Conservation (phyloP, 2,888 invertebrate species). For the Aleiodes alternator region DNA sequence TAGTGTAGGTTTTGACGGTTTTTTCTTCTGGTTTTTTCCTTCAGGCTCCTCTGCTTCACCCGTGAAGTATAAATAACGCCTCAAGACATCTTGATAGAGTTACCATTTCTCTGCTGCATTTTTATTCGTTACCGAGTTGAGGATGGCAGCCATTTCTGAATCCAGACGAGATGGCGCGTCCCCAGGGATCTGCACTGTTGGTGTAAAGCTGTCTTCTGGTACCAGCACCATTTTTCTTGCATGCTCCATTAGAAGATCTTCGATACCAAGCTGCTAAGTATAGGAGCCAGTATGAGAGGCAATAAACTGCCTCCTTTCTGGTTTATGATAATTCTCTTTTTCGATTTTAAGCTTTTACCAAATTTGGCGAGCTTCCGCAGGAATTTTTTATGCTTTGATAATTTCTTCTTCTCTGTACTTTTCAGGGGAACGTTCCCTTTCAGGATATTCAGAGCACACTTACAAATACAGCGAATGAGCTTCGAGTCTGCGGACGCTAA, state of each 20-base stretch:
- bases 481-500: not conserved
- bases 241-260: not conserved
- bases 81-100: no score
- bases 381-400: not conserved
- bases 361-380: not conserved
- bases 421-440: not conserved
- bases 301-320: slow-evolving; percentile 3
- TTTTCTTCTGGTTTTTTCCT: no score
- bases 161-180: no score
- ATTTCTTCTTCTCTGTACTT: not conserved
- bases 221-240: not conserved
- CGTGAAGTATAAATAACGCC: no score
- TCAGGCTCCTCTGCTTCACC: no score
- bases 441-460: not conserved
- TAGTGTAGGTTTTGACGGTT: no score
- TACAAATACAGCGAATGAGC: not conserved
- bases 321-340: not conserved
- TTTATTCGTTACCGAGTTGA: no score
- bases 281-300: not conserved
- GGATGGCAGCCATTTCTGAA: no score
- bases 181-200: no score
- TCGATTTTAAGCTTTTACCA: not conserved
- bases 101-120: no score
- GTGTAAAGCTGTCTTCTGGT: no score
- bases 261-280: not conserved